phyloP scores from a whole-genome alignment of 1,140 invertebrate species.

The silkworm (Bombyx mori) region ASM3026992v2 NC_085108.1:5440501-5441000 shows the following conservation, averaged over 20 bases:
- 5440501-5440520: slow-evolving; percentile 12
- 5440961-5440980: slow-evolving; percentile 7
- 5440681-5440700: not conserved
- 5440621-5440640: not conserved
- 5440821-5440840: slow-evolving; percentile 9
- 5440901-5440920: slow-evolving; percentile 3
- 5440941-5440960: slow-evolving; percentile 33
- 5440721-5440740: slow-evolving; percentile 2
- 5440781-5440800: slow-evolving; percentile 19
- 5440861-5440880: slow-evolving; percentile 22
- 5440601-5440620: not conserved
- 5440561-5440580: slow-evolving; percentile 20
- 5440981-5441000: slow-evolving; percentile 4
- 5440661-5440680: not conserved
- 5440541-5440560: slow-evolving; percentile 13
- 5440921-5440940: slow-evolving; percentile 21
- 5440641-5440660: not conserved
- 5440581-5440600: not conserved
- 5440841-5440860: slow-evolving; percentile 20
- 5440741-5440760: slow-evolving; percentile 3
- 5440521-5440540: slow-evolving; percentile 6
- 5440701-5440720: slow-evolving; percentile 1
- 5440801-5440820: slow-evolving; percentile 17
- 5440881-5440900: slow-evolving; percentile 11
- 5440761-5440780: slow-evolving; percentile 15